Conservation (phyloP, 64 coral and sea anemone species). For the Astreopora myriophthalma region DNA sequence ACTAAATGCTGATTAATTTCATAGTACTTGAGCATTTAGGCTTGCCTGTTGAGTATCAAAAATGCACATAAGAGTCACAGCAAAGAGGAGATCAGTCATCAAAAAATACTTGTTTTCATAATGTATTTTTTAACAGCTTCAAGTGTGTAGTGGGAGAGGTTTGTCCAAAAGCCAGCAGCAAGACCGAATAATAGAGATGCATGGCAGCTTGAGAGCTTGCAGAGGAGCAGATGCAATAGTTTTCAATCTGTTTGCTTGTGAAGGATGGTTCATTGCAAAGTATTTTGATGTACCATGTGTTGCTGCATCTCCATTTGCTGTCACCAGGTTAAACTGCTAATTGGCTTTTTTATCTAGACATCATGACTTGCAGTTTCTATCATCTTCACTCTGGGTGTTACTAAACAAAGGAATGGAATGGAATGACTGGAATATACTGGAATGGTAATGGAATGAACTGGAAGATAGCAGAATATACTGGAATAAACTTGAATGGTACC, state of each 20-base stretch:
- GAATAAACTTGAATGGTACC: no score
- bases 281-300: conserved; percentile 81
- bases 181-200: conserved; percentile 86
- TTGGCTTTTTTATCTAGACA: no score
- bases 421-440: no score
- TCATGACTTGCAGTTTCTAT: no score
- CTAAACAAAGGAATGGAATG: no score
- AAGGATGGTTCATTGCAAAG: conserved; percentile 93
- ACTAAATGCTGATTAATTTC: no score
- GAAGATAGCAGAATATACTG: no score
- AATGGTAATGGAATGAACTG: no score
- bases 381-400: no score
- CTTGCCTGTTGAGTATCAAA: background rate
- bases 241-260: conserved; percentile 93
- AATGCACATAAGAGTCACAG: background rate
- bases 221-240: conserved; percentile 85
- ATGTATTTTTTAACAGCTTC: conserved; percentile 41
- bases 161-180: conserved; percentile 77
- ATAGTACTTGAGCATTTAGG: no score
- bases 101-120: background rate
- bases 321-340: conserved; percentile 65
- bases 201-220: conserved; percentile 79
- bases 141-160: conserved; percentile 85
- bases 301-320: conserved; percentile 87
- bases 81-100: background rate